Percentiles rank a stretch among this genome's conserved stretches.
Evolutionary conservation across 2,888 invertebrate genomes (phyloP).

Genomic region (Leptarthrus brevirostris): DNA sequence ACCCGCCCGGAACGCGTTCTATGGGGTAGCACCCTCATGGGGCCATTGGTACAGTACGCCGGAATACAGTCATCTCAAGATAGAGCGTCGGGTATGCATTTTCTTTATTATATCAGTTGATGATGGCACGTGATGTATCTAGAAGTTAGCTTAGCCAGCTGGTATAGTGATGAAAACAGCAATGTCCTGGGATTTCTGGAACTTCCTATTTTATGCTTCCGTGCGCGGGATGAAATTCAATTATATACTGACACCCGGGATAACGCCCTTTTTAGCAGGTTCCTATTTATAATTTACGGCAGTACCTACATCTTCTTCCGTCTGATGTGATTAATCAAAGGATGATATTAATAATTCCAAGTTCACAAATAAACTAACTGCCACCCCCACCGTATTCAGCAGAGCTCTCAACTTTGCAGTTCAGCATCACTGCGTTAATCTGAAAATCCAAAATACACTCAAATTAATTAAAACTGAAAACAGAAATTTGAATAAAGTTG

Average conservation of each 20-base stretch:
- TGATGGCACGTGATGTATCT: neutral
- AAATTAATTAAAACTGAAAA: constrained; percentile 43
- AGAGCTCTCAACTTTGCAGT: no score
- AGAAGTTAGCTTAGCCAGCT: no score
- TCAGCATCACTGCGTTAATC: constrained; percentile 7
- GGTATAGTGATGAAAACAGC: no score
- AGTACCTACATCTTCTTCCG: no score
- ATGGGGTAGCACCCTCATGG: constrained; percentile 6
- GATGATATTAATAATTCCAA: no score
- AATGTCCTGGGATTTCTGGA: no score
- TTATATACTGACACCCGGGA: no score
- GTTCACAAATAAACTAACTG: no score
- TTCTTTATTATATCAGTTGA: neutral
- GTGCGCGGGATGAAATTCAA: neutral
- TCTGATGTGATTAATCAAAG: no score
- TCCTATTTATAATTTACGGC: no score
- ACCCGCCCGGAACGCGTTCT: constrained; percentile 11
- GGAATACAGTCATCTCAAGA: constrained; percentile 23
- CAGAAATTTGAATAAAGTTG: neutral
- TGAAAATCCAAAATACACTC: constrained; percentile 45
- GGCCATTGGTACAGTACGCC: neutral
- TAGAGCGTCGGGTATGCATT: neutral
- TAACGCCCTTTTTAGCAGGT: no score
- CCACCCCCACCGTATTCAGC: no score
- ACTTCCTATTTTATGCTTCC: neutral